phyloP scores from a whole-genome alignment of 2,888 invertebrate species.

The Troglohyphantes excavatus region DNA sequence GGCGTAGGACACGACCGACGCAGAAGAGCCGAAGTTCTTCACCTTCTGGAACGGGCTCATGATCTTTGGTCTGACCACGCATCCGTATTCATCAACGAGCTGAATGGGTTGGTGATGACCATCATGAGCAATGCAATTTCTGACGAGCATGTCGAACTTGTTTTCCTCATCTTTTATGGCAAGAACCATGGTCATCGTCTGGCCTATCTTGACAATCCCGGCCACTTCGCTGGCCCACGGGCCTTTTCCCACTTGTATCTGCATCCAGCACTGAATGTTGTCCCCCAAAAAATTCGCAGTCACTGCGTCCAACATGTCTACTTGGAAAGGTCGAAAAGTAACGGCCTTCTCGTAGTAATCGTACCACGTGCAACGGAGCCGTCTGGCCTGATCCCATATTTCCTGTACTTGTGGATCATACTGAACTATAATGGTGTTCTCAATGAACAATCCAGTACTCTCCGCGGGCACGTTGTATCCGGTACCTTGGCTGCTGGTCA shows the following conservation, averaged over 20 bases:
- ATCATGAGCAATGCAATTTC: constrained; percentile 97
- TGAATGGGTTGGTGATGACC: constrained; percentile 96
- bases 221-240: constrained; percentile 99
- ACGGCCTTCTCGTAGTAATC: constrained; percentile 97
- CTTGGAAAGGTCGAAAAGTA: constrained; percentile 94
- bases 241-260: constrained; percentile 97
- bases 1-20: constrained; percentile 96
- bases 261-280: constrained; percentile 98
- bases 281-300: constrained; percentile 97
- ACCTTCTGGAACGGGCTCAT: constrained; percentile 97
- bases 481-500: constrained; percentile 90
- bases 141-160: constrained; percentile 96
- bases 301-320: constrained; percentile 96
- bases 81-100: constrained; percentile 95
- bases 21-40: constrained; percentile 96
- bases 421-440: constrained; percentile 94
- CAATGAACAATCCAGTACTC: constrained; percentile 93
- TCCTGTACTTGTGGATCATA: constrained; percentile 97
- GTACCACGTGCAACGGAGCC: constrained; percentile 96
- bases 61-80: constrained; percentile 95
- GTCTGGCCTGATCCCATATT: constrained; percentile 97
- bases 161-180: constrained; percentile 98
- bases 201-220: constrained; percentile 96
- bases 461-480: constrained; percentile 68
- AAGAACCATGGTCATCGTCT: constrained; percentile 98